Conservation (phyloP, 2,797 vertebrate species). For the Lagorchestes hirsutus region DNA sequence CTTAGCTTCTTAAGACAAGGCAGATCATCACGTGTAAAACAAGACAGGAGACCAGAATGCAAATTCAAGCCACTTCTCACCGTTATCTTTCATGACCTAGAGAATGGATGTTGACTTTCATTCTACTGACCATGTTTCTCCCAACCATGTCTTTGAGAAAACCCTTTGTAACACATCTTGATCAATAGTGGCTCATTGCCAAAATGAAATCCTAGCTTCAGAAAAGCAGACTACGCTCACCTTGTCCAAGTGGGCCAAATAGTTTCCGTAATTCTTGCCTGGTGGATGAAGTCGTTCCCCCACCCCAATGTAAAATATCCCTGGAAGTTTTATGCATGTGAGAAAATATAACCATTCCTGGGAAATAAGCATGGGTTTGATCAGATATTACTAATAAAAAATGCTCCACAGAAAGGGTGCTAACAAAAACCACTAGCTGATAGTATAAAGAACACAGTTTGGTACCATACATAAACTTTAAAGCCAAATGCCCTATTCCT, state of each 20-base stretch:
- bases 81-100: not conserved
- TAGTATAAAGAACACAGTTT: not conserved
- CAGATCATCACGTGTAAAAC: not conserved
- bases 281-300: not conserved
- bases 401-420: not conserved
- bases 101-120: not conserved
- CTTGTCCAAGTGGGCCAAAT: not conserved
- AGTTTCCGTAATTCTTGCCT: not conserved
- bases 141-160: not conserved
- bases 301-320: not conserved
- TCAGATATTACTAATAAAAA: not conserved
- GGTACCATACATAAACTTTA: not conserved
- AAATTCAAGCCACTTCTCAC: not conserved
- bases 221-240: not conserved
- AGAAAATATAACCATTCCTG: not conserved
- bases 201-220: not conserved
- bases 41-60: not conserved
- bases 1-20: not conserved
- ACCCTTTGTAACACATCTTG: not conserved
- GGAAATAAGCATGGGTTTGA: not conserved
- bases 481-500: not conserved
- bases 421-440: not conserved
- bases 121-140: not conserved
- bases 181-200: not conserved
- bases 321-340: not conserved